phyloP scores from a whole-genome alignment of 2,113 vertebrate genomes.

The Triplophysa dalaica region DNA sequence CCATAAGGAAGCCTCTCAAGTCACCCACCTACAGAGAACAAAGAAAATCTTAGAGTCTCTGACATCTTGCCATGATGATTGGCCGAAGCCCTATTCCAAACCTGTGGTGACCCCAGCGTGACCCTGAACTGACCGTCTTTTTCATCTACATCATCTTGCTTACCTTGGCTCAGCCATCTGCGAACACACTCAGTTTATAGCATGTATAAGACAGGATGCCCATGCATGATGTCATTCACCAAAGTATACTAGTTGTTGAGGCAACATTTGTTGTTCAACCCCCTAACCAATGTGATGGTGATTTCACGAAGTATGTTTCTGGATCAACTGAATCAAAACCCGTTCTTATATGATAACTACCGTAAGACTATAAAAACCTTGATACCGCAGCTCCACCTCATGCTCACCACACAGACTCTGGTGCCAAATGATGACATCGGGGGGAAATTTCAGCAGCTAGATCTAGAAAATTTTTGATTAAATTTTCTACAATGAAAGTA shows the following conservation, averaged over 20 bases:
- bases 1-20: conserved; percentile 31
- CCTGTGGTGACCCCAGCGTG: not conserved
- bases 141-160: not conserved
- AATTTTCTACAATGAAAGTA: too few species aligned
- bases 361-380: too few species aligned
- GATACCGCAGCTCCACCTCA: too few species aligned
- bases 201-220: not conserved
- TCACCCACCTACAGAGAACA: conserved; percentile 10
- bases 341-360: too few species aligned
- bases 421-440: too few species aligned
- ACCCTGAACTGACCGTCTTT: not conserved
- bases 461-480: too few species aligned
- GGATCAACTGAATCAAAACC: too few species aligned
- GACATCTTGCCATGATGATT: conserved; percentile 32
- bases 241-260: not conserved
- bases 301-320: too few species aligned
- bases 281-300: too few species aligned
- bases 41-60: not conserved
- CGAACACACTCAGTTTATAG: not conserved
- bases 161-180: not conserved
- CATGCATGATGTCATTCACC: not conserved
- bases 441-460: too few species aligned
- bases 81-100: not conserved
- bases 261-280: too few species aligned
- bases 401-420: too few species aligned